Evolutionary conservation across 2,113 vertebrate genomes (phyloP).

Genomic region (Syngnathus typhle): DNA sequence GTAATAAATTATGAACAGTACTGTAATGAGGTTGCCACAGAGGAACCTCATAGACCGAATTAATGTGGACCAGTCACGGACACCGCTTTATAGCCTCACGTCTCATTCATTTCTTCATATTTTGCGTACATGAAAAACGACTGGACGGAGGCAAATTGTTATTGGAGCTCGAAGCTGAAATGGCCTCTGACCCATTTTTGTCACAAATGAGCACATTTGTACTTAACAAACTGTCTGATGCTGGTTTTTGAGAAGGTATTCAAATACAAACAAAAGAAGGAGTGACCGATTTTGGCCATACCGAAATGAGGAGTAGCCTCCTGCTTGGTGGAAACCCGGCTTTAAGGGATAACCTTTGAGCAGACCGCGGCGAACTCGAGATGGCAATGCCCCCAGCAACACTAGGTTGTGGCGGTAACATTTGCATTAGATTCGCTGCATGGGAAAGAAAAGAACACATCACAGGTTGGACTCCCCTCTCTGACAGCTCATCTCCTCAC

Average conservation of each 20-base stretch:
- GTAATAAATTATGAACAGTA: constrained; percentile 71
- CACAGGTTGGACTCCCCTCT: constrained; percentile 21
- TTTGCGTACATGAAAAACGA: constrained; percentile 56
- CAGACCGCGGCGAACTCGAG: constrained; percentile 2
- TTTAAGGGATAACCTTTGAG: constrained; percentile 11
- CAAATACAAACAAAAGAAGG: not conserved
- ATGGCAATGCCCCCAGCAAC: constrained; percentile 1
- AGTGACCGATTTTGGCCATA: not conserved
- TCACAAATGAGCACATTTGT: constrained; percentile 24
- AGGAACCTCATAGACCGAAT: constrained; percentile 56
- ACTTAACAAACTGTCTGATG: constrained; percentile 12
- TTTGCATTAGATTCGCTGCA: constrained; percentile 24
- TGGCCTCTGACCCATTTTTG: constrained; percentile 50
- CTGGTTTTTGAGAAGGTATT: constrained; percentile 1
- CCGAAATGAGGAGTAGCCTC: not conserved
- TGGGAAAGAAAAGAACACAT: not conserved
- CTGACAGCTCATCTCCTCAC: constrained; percentile 34
- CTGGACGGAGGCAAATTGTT: constrained; percentile 42
- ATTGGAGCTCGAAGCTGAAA: constrained; percentile 54
- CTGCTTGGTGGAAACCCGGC: not conserved
- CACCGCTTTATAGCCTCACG: constrained; percentile 69
- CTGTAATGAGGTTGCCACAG: constrained; percentile 65
- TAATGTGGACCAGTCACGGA: constrained; percentile 66
- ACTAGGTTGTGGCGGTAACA: constrained; percentile 7
- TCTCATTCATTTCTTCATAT: constrained; percentile 73